Evolutionary conservation across 2,797 vertebrate species (phyloP).

Genomic region (Chaenodraco wilsoni): DNA sequence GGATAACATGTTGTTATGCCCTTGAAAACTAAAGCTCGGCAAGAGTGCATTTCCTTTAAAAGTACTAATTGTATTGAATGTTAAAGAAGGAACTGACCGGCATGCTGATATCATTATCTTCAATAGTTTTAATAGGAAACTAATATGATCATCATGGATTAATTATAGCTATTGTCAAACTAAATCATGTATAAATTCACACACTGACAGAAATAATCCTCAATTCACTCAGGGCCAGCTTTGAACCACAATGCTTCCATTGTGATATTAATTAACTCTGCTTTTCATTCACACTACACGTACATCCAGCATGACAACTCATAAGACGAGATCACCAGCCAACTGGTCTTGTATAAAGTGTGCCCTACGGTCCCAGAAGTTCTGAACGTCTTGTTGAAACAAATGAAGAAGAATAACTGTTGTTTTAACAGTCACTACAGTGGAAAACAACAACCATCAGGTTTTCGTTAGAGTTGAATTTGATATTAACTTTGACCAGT

Average conservation of each 20-base stretch:
- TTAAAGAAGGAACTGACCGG: not conserved
- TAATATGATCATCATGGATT: not conserved
- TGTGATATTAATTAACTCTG: slow-evolving; percentile 7
- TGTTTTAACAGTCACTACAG: slow-evolving; percentile 34
- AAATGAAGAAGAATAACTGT: slow-evolving; percentile 23
- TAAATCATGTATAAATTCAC: not conserved
- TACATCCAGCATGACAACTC: slow-evolving; percentile 4
- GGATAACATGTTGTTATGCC: not conserved
- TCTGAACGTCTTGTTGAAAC: slow-evolving; percentile 19
- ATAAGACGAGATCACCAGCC: not conserved
- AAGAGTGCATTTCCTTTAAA: not conserved
- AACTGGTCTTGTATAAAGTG: slow-evolving; percentile 18
- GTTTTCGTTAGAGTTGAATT: slow-evolving; percentile 50
- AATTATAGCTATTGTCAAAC: not conserved
- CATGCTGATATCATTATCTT: not conserved
- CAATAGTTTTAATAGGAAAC: not conserved
- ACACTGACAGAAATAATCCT: not conserved
- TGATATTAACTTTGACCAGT: slow-evolving; percentile 71
- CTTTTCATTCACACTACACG: slow-evolving; percentile 12
- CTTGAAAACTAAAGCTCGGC: not conserved
- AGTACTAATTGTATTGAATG: not conserved
- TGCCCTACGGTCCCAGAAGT: slow-evolving; percentile 1
- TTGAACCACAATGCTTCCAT: not conserved
- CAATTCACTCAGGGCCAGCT: not conserved
- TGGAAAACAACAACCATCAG: slow-evolving; percentile 48